Conservation (phyloP, 2,113 vertebrate genomes). For the Urocitellus parryii region DNA sequence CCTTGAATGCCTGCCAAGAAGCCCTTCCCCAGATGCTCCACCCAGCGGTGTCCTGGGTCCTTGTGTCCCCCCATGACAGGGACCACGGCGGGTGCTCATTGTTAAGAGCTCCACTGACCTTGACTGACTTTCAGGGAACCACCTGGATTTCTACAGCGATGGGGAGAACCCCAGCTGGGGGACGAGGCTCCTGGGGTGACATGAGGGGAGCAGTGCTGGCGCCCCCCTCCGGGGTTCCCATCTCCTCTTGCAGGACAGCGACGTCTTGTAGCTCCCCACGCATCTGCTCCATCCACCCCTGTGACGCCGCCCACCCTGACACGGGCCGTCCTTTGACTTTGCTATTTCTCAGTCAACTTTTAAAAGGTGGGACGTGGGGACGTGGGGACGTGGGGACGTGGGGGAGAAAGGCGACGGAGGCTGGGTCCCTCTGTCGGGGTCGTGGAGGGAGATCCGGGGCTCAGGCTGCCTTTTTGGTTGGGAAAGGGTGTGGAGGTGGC, state of each 20-base stretch:
- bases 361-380: not conserved
- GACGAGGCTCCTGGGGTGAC: not conserved
- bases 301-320: not conserved
- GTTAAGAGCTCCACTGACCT: not conserved
- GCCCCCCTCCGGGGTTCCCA: not conserved
- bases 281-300: not conserved
- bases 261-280: not conserved
- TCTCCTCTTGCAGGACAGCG: not conserved
- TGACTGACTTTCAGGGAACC: not conserved
- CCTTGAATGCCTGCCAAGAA: not conserved
- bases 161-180: not conserved
- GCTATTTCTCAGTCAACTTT: not conserved
- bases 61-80: no score
- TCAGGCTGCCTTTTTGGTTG: slow-evolving; percentile 45
- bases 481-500: slow-evolving; percentile 64
- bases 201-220: not conserved
- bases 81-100: not conserved
- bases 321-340: not conserved
- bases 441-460: not conserved
- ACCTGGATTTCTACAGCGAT: not conserved
- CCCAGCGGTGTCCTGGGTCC: not conserved
- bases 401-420: not conserved
- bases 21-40: not conserved
- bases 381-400: not conserved
- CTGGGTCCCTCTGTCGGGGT: not conserved